A percentile compares a stretch with the other conserved stretches of the same genome.
phyloP scores from a whole-genome alignment of 2,113 vertebrate species.

The Bostrychus sinensis region DNA sequence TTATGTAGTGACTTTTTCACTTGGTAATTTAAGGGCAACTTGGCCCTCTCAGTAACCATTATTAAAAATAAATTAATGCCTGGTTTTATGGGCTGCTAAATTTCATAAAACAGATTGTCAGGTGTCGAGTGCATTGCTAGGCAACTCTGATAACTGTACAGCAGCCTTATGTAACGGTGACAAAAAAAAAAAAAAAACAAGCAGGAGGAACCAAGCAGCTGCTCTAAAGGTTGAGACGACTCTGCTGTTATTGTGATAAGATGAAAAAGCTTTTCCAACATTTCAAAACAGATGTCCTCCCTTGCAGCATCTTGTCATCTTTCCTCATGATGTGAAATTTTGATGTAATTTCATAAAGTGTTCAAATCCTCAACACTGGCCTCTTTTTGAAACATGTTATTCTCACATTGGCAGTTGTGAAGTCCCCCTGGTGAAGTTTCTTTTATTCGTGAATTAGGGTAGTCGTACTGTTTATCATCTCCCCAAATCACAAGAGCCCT shows the following conservation, averaged over 20 bases:
- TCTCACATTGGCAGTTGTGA: slow-evolving; percentile 26
- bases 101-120: too few species aligned
- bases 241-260: too few species aligned
- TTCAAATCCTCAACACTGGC: slow-evolving; percentile 18
- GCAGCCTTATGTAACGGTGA: too few species aligned
- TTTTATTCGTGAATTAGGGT: slow-evolving; percentile 50
- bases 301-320: slow-evolving; percentile 3
- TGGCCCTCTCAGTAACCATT: not conserved
- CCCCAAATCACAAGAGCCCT: slow-evolving; percentile 19
- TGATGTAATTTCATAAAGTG: slow-evolving; percentile 25
- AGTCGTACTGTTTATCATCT: slow-evolving; percentile 38
- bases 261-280: not conserved
- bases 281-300: slow-evolving; percentile 14
- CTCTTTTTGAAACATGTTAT: slow-evolving; percentile 21
- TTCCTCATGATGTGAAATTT: slow-evolving; percentile 16
- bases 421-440: slow-evolving; percentile 21
- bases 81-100: too few species aligned
- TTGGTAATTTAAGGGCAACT: not conserved
- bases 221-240: too few species aligned
- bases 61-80: not conserved
- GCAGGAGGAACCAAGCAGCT: too few species aligned
- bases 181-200: too few species aligned
- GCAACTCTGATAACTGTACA: too few species aligned
- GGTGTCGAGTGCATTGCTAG: too few species aligned
- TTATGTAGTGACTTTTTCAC: not conserved